Percentiles rank a stretch among this genome's conserved stretches.
These are phyloP conservation scores for Tangara arthus DNA, from an alignment of 2,797 vertebrate genomes.

Conservation along the genomic window DNA sequence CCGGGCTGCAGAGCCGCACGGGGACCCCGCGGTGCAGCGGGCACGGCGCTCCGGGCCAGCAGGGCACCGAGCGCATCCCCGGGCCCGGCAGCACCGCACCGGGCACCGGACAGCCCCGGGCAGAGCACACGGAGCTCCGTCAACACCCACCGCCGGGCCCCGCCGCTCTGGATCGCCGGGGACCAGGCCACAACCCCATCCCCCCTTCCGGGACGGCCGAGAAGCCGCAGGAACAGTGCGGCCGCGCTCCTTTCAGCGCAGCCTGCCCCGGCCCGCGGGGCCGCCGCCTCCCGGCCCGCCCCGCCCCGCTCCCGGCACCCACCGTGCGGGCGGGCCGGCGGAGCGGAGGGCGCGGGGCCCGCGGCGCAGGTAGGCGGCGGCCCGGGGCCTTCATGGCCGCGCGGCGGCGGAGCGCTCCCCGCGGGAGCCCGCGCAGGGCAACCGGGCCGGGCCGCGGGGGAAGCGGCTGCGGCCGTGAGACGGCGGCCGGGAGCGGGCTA, in stretches of 20 bases:
- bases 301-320: neutral
- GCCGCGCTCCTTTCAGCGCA: neutral
- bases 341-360: neutral
- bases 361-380: neutral
- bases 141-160: neutral
- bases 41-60: accelerated
- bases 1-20: neutral
- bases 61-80: neutral
- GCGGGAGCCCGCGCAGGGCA: neutral
- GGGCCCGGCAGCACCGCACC: accelerated
- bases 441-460: neutral
- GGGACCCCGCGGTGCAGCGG: neutral
- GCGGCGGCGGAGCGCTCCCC: neutral
- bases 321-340: neutral
- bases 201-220: too few relatives aligned
- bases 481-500: accelerated
- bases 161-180: accelerated
- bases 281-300: neutral
- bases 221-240: neutral
- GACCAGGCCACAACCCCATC: accelerated
- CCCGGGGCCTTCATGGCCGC: neutral
- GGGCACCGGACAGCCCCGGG: neutral
- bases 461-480: neutral
- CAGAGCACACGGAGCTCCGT: neutral
- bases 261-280: too few relatives aligned